Evolutionary conservation across 2,113 vertebrate species (phyloP), one percentile per base, ranked within the genome.

Genomic region (Xiphophorus couchianus): DNA sequence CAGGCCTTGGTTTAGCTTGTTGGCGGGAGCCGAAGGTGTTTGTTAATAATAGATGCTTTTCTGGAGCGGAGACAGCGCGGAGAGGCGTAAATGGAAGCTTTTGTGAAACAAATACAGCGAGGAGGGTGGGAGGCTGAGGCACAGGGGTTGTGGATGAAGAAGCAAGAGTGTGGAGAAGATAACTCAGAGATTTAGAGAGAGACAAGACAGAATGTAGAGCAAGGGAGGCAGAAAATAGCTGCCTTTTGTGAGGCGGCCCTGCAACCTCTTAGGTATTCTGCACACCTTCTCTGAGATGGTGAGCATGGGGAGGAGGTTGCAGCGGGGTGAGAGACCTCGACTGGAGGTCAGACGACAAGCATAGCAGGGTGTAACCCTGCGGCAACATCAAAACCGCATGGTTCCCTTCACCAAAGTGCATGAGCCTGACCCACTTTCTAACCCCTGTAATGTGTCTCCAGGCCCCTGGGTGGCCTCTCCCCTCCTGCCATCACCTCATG

Each of bases 11-110:
- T 62, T 84, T 62, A 74, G 81, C 86, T 58, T 87, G 87, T 87
- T 73, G 81, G 84, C 39, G 28, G 75, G 84, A 87, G 88, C 84
- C 86, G 83, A 88, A 91, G 90, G 88, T 92, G 83, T 77, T 14
- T 80, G 83, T 93, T 92, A 92, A 93, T 93, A 91, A 94, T 93
- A 92, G 86, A 93, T 92, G 86, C 66, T 58, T 86, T 86, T 87
- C 80, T 78, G 76, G 70, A 64, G 81, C 67, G 37, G 71, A 69
- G 69, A 75, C 6, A 12, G 78, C 44, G 65, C 54, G 66, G 42
- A 65, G 66, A 76, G 62, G 63, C 63, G 51, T 69, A 71, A 78
- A 91, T 77, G 81, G 84, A 81, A 80, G 84, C 63, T 86, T 91
- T 88, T 86, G 82, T 83, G 85, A 89, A 92, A 90, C 77, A 87